These are phyloP conservation scores for Ochlodes sylvanus DNA, from an alignment of 2,888 invertebrate genomes.

Conservation along the genomic window DNA sequence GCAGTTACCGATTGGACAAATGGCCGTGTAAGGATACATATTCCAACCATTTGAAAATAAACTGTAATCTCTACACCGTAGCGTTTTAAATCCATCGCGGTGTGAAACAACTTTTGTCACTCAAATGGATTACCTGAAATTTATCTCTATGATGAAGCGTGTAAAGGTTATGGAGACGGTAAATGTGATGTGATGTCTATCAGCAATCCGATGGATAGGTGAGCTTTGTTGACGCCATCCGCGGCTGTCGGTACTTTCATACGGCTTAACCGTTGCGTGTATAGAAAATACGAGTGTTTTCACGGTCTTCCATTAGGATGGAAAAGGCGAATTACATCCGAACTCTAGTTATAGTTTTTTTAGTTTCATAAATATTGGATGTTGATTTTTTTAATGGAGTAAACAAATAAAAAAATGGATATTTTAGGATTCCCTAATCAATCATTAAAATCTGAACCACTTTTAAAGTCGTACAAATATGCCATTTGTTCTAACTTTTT, in stretches of 20 bases:
- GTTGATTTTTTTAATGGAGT: too few relatives aligned
- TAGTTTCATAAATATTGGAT: too few relatives aligned
- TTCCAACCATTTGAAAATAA: slow-evolving; percentile 38
- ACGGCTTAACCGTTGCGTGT: slow-evolving; percentile 34
- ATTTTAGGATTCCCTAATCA: too few relatives aligned
- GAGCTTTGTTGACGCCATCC: slow-evolving; percentile 47
- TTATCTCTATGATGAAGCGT: slow-evolving; percentile 19
- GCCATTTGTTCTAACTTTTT: too few relatives aligned
- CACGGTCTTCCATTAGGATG: slow-evolving; percentile 15
- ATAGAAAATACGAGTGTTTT: slow-evolving; percentile 25
- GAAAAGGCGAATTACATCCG: not conserved
- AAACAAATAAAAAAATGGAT: too few relatives aligned
- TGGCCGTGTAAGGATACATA: slow-evolving; percentile 47
- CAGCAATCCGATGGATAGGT: slow-evolving; percentile 43
- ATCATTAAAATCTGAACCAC: too few relatives aligned
- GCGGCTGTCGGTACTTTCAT: slow-evolving; percentile 43
- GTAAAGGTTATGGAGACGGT: slow-evolving; percentile 34
- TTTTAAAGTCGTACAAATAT: too few relatives aligned
- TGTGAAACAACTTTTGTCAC: slow-evolving; percentile 27
- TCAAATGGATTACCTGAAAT: slow-evolving; percentile 27
- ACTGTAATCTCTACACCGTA: slow-evolving; percentile 26
- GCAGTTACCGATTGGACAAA: slow-evolving; percentile 57
- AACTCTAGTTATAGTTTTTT: not conserved
- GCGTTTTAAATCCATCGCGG: slow-evolving; percentile 4
- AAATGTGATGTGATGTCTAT: slow-evolving; percentile 32